phyloP scores from a whole-genome alignment of 2,797 vertebrate species.

The Chrosomus eos region DNA sequence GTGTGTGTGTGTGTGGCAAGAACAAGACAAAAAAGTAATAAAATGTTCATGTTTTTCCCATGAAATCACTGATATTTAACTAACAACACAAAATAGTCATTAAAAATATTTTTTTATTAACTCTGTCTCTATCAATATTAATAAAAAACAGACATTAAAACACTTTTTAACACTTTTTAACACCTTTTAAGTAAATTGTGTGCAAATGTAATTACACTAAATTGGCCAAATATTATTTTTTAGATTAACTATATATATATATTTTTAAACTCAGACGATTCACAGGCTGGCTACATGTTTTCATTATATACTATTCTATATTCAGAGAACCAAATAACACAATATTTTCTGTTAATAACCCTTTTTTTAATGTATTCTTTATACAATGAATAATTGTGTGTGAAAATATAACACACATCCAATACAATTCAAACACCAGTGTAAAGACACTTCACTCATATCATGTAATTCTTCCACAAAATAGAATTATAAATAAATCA shows the following conservation, averaged over 20 bases:
- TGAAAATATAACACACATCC: neutral
- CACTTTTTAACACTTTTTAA: too few relatives aligned
- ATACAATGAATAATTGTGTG: neutral
- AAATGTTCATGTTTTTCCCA: neutral
- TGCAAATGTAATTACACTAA: neutral
- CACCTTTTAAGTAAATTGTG: neutral
- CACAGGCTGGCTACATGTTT: neutral
- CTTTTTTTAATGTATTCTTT: neutral
- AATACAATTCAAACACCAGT: neutral
- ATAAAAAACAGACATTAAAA: neutral
- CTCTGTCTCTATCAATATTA: neutral
- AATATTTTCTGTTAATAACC: neutral
- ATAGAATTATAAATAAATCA: too few relatives aligned
- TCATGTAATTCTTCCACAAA: neutral
- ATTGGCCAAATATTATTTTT: neutral
- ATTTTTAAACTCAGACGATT: neutral
- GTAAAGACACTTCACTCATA: neutral
- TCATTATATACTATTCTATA: neutral
- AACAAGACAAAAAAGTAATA: neutral
- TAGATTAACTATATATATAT: neutral
- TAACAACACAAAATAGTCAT: neutral
- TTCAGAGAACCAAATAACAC: neutral
- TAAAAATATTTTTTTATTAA: neutral
- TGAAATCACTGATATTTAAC: neutral
- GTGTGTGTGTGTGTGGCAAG: neutral